phyloP scores from a whole-genome alignment of 1,140 invertebrate genomes.

The Stegodyphus mimosarum region DNA sequence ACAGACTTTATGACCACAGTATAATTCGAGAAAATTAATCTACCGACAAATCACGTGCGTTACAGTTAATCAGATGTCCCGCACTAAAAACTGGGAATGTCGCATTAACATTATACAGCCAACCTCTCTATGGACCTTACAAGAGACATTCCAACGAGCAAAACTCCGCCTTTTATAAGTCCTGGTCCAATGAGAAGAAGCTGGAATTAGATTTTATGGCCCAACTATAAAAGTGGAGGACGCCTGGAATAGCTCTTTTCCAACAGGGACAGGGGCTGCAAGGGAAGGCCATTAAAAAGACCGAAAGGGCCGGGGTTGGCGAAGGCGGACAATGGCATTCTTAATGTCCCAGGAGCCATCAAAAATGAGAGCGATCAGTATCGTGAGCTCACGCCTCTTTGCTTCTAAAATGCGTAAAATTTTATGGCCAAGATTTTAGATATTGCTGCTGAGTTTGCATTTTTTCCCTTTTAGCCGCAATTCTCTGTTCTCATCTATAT shows the following conservation, averaged over 20 bases:
- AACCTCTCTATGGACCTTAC: conserved; percentile 16
- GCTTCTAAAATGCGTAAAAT: conserved; percentile 53
- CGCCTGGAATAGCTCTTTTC: conserved; percentile 53
- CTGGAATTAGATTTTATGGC: conserved; percentile 56
- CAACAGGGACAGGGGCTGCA: conserved; percentile 23
- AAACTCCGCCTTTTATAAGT: conserved; percentile 56
- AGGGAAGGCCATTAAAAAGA: conserved; percentile 55
- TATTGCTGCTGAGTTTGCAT: conserved; percentile 53
- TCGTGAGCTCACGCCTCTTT: conserved; percentile 37
- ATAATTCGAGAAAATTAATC: conserved; percentile 59
- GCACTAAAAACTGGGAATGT: conserved; percentile 47
- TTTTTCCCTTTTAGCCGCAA: background rate
- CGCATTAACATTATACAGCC: conserved; percentile 46
- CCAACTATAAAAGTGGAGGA: conserved; percentile 55
- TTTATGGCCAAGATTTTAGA: conserved; percentile 50
- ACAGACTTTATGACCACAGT: conserved; percentile 36
- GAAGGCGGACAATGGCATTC: conserved; percentile 32
- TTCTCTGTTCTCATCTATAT: background rate
- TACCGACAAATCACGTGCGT: conserved; percentile 60
- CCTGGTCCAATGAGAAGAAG: conserved; percentile 25
- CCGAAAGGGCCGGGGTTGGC: conserved; percentile 20
- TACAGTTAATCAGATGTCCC: conserved; percentile 58
- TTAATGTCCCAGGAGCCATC: conserved; percentile 45
- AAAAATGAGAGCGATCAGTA: conserved; percentile 42
- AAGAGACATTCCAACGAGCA: conserved; percentile 40